Evolutionary conservation across 2,797 vertebrate species (phyloP), one percentile per base, ranked within the genome.

Genomic region (Odontamblyopus rebecca): DNA sequence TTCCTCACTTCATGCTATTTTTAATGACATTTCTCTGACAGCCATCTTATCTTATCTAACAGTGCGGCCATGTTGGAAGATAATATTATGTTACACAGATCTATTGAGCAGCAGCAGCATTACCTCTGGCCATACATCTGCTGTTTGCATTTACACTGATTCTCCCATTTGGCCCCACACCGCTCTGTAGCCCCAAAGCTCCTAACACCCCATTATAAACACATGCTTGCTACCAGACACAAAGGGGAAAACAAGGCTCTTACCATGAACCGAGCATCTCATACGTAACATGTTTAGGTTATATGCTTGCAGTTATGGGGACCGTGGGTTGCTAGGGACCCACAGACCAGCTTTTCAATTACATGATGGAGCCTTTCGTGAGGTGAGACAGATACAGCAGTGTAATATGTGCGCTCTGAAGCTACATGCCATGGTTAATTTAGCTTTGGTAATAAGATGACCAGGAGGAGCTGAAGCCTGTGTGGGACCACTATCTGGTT

Each of bases 271-370:
- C 74, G 35, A 70, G 67, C 61, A 61, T 64, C 54, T 67, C 63
- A 48, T 27, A 61, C 13, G 65, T 1, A 54, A 63, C 57, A 38
- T n/a, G 71, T 80, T 62, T 68, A 62, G 38, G 3, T 15, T 12
- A 50, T 27, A 72, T 32, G 82, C 70, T 59, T 32, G 26, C 65
- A 59, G 2, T 6, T 70, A 74, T 48, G 62, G 68, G 73, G 71
- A 72, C 74, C 48, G 70, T 75, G 72, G 61, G 56, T 73, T 72
- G 76, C 75, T 78, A 81, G 61, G 54, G 73, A 84, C 73, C 59
- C n/a, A 67, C 56, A 61, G 82, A 70, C 68, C 80, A 75, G 83
- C 84, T 90, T 84, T 92, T 89, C 83, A 90, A 89, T 92, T 92
- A 89, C 68, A 78, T 71, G 76, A 86, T 70, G 65, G 80, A 85